These are phyloP conservation scores for Murina feae DNA, from an alignment of 2,113 vertebrate species.

Conservation along the genomic window DNA sequence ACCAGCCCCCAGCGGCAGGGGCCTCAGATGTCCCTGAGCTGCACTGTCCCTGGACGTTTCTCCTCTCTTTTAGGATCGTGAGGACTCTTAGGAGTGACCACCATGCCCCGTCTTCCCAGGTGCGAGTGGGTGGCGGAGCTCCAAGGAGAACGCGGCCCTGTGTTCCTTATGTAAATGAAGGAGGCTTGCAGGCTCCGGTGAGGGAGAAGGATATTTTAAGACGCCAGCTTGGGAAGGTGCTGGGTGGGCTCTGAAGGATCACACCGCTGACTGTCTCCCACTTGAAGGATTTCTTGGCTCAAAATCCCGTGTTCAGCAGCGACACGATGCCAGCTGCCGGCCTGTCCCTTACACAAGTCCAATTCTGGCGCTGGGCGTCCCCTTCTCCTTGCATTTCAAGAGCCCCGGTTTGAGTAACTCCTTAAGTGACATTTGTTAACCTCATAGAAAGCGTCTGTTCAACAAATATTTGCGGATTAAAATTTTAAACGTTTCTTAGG, in stretches of 20 bases:
- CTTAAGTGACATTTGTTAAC: background rate
- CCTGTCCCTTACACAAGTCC: background rate
- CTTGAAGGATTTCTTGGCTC: conserved; percentile 18
- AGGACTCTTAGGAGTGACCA: background rate
- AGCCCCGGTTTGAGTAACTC: background rate
- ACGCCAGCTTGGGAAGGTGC: background rate
- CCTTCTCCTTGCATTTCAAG: background rate
- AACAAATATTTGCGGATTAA: background rate
- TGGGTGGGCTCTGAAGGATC: background rate
- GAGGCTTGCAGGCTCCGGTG: background rate
- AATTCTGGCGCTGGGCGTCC: background rate
- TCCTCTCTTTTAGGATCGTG: background rate
- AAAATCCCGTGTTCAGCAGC: background rate
- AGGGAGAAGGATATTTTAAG: background rate
- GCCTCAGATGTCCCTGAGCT: background rate
- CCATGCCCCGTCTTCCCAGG: background rate
- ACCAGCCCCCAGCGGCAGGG: background rate
- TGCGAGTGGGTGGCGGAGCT: background rate
- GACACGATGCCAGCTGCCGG: background rate
- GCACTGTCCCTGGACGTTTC: background rate
- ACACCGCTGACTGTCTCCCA: background rate
- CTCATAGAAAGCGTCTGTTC: background rate
- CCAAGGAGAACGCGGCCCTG: background rate
- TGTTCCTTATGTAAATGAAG: background rate
- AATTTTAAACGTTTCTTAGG: background rate